Conservation (phyloP, 2,113 vertebrate genomes). For the Labrus mixtus region DNA sequence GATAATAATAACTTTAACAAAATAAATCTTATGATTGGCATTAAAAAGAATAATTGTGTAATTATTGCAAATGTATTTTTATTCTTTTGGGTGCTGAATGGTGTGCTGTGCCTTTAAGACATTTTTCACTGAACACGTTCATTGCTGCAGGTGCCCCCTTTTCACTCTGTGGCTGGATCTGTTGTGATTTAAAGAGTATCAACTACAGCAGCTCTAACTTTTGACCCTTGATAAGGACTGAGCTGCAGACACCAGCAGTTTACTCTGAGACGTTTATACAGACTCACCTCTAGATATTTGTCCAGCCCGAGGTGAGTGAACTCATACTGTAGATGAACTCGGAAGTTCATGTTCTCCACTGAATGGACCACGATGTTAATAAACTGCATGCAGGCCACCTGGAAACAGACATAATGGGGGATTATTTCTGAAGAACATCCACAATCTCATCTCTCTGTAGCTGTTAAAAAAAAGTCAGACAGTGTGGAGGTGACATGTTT, state of each 20-base stretch:
- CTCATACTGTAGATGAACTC: constrained; percentile 96
- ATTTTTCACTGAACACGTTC: no score
- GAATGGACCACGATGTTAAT: constrained; percentile 99
- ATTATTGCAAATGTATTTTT: neutral
- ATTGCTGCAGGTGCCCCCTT: no score
- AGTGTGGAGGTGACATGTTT: neutral
- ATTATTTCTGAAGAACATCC: neutral
- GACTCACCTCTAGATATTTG: constrained; percentile 91
- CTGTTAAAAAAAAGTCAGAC: neutral
- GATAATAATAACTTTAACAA: neutral
- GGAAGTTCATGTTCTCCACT: constrained; percentile 99
- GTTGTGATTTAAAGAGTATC: neutral
- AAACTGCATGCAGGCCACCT: constrained; percentile 99
- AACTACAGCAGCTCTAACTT: neutral
- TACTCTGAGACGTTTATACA: neutral
- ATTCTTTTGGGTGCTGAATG: no score
- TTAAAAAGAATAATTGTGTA: neutral
- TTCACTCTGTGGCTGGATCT: neutral
- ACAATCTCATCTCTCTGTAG: neutral
- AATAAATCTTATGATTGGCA: no score
- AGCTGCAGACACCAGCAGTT: neutral
- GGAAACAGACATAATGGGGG: neutral
- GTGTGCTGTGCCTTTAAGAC: no score
- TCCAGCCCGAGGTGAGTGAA: constrained; percentile 94
- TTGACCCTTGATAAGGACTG: neutral